Conservation (phyloP, 2,797 vertebrate genomes). For the Prionace glauca region DNA sequence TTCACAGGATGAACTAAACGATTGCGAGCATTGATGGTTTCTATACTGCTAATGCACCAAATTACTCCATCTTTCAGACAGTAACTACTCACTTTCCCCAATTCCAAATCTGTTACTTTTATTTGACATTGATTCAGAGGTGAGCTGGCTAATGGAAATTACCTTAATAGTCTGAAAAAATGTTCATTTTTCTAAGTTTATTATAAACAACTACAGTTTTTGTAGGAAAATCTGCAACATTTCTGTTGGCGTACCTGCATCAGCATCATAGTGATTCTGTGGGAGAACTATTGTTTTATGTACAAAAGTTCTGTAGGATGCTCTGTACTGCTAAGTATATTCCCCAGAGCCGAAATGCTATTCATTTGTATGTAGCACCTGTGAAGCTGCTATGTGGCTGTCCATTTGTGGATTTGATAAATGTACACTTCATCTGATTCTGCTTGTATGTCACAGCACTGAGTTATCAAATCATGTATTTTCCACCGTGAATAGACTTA, state of each 20-base stretch:
- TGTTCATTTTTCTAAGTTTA: neutral
- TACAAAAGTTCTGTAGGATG: neutral
- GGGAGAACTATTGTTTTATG: neutral
- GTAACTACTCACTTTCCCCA: neutral
- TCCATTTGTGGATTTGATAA: neutral
- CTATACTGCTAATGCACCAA: neutral
- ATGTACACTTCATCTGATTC: neutral
- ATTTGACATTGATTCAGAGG: neutral
- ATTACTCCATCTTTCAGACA: neutral
- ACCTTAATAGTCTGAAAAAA: neutral
- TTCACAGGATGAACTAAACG: neutral
- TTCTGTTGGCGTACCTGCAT: too few relatives aligned
- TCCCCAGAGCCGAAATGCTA: neutral
- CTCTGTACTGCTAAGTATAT: neutral
- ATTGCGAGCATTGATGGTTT: neutral
- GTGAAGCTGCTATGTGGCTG: neutral
- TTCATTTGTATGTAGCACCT: neutral
- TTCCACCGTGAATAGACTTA: neutral
- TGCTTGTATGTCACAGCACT: neutral
- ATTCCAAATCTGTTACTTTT: neutral
- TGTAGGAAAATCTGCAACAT: neutral
- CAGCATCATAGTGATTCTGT: neutral
- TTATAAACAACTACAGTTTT: neutral
- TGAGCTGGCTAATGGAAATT: neutral
- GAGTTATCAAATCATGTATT: slow-evolving; percentile 6